These are phyloP conservation scores for Psylliodes chrysocephalus DNA, from an alignment of 2,888 invertebrate genomes.

Conservation along the genomic window DNA sequence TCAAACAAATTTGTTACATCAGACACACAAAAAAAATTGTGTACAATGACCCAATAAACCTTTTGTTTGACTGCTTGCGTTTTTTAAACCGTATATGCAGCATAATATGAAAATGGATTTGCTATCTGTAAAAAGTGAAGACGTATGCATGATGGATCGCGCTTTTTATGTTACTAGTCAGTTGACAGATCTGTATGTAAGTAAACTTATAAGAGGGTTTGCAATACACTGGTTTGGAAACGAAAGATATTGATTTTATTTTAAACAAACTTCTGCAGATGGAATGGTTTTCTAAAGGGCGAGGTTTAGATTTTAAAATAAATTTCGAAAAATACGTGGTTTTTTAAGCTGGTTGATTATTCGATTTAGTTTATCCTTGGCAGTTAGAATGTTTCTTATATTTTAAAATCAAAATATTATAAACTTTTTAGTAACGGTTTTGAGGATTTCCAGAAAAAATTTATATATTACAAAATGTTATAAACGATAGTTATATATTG, in stretches of 20 bases:
- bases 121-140: slow-evolving; percentile 58
- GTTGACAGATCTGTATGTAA: slow-evolving; percentile 41
- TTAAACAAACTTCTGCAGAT: background rate
- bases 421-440: too few relatives aligned
- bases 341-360: too few relatives aligned
- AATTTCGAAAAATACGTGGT: too few relatives aligned
- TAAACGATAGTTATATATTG: too few relatives aligned
- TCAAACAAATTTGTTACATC: slow-evolving; percentile 57
- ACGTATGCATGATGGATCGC: slow-evolving; percentile 60
- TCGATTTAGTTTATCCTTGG: too few relatives aligned
- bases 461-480: too few relatives aligned
- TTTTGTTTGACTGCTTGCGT: slow-evolving; percentile 55
- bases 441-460: too few relatives aligned
- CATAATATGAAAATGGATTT: slow-evolving; percentile 45
- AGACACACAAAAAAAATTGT: slow-evolving; percentile 53
- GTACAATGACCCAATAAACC: slow-evolving; percentile 61
- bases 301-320: too few relatives aligned
- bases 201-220: slow-evolving; percentile 29
- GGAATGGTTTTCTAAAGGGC: too few relatives aligned
- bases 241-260: background rate
- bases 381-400: too few relatives aligned
- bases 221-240: background rate
- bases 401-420: too few relatives aligned
- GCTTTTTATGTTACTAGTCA: slow-evolving; percentile 31
- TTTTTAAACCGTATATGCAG: slow-evolving; percentile 57